Evolutionary conservation across 64 coral and sea anemone genomes (phyloP), one percentile per base, ranked within the genome.

Genomic region (Hydrozoanthus tunicans): DNA sequence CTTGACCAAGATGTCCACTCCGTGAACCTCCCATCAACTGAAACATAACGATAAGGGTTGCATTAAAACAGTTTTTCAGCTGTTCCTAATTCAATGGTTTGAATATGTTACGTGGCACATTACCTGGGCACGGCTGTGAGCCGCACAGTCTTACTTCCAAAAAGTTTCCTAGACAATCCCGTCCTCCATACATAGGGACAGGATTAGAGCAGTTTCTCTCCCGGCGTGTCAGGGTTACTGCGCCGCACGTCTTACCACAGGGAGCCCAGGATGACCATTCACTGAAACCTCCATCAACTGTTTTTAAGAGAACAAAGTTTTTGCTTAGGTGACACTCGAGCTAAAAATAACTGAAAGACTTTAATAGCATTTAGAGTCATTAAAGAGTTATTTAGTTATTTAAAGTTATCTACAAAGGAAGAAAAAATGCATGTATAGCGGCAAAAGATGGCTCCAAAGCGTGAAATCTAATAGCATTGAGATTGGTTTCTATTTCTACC

Each of bases 271-370:
- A 15, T 52, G 90, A 92, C 93, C 93, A 95, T 2, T 11, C 11
- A 57, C 74, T 58, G 20, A 92, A 89, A 51, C 90, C 67, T 25
- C 93, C 93, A 52, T 95, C 90, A 59, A 95, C 93, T 92, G 51
- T 9, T 91, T 72, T 7, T 4, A 25, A 70, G 32, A 81, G 3
- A 88, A 58, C 11, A 57, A 75, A 74, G 3, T 43, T 43, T 43
- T 43, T 43, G 32, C 32, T 43, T 43, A 43, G 32, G 32, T 43
- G 32, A 43, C 32, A 20, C 20, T 20, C 20, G 20, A 20, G 20
- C 20, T 20, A 20, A 20, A 20, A 20, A 20, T 20, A 43, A 43
- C 32, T 43, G 32, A 43, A 43, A 43, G 2, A 43, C 32, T 43
- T 43, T 43, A 43, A 1, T 43, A 43, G 32, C 32, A 43, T 43